phyloP scores from a whole-genome alignment of 2,888 invertebrate species.

The Hemicrepidius hirtus region DNA sequence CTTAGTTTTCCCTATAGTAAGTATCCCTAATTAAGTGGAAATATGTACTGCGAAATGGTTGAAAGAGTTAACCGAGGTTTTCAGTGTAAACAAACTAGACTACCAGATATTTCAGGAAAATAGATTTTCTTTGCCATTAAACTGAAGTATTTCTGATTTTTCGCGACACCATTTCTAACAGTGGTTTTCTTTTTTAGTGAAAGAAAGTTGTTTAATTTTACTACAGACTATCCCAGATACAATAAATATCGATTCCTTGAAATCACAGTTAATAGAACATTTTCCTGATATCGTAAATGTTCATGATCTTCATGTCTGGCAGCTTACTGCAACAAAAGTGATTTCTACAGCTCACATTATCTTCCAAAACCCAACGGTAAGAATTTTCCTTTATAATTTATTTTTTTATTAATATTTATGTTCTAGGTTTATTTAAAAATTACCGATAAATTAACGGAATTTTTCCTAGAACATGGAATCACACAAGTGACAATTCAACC shows the following conservation, averaged over 20 bases:
- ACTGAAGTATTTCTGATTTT: too few relatives aligned
- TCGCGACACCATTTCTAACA: too few relatives aligned
- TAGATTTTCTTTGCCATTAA: too few relatives aligned
- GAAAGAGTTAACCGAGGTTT: slow-evolving; percentile 38
- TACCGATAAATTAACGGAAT: slow-evolving; percentile 79
- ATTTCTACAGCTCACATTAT: slow-evolving; percentile 91
- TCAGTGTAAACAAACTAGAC: too few relatives aligned
- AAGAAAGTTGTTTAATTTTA: slow-evolving; percentile 90
- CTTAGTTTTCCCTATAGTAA: slow-evolving; percentile 89
- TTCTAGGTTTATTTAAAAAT: slow-evolving; percentile 74
- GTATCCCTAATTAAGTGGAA: too few relatives aligned
- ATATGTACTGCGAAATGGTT: too few relatives aligned
- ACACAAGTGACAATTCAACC: slow-evolving; percentile 91
- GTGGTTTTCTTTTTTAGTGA: slow-evolving; percentile 81
- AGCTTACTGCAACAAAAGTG: slow-evolving; percentile 84
- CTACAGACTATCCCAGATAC: slow-evolving; percentile 95
- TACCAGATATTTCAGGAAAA: too few relatives aligned
- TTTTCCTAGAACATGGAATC: slow-evolving; percentile 88
- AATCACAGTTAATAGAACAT: slow-evolving; percentile 77
- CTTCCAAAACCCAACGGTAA: slow-evolving; percentile 78
- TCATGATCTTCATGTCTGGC: slow-evolving; percentile 94
- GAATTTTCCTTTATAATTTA: slow-evolving; percentile 15
- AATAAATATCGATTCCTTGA: slow-evolving; percentile 84
- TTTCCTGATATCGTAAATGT: slow-evolving; percentile 85
- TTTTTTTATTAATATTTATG: slow-evolving; percentile 42